Evolutionary conservation across 1,140 invertebrate genomes (phyloP).

Genomic region (Aphidius gifuensis): DNA sequence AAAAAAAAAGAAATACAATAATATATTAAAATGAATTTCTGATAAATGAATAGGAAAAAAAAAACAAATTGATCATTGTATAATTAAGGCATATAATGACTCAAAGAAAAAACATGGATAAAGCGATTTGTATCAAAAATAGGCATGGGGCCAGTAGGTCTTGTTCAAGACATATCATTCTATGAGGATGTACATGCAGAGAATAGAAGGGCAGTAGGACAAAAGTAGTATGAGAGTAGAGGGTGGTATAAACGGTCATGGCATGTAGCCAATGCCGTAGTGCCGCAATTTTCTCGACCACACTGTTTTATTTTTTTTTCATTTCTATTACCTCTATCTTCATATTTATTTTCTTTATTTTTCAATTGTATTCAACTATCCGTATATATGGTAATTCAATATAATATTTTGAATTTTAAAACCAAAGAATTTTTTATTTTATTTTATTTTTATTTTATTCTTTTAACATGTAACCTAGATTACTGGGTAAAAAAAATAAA

Average conservation of each 20-base stretch:
- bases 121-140: not conserved
- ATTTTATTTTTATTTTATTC: too few relatives aligned
- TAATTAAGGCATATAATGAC: not conserved
- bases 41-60: not conserved
- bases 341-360: conserved; percentile 19
- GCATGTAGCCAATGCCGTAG: conserved; percentile 47
- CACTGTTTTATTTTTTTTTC: conserved; percentile 5
- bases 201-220: conserved; percentile 23
- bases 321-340: conserved; percentile 15
- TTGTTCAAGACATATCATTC: conserved; percentile 1
- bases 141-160: conserved; percentile 7
- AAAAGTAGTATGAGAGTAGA: conserved; percentile 17
- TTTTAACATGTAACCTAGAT: too few relatives aligned
- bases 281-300: conserved; percentile 42
- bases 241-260: conserved; percentile 34
- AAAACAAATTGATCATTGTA: not conserved
- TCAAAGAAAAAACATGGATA: not conserved
- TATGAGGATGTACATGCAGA: conserved; percentile 13
- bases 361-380: not conserved
- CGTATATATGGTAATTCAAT: conserved; percentile 11
- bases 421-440: not conserved
- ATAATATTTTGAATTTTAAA: not conserved
- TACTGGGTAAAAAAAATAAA: too few relatives aligned
- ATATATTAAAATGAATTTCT: too few relatives aligned
- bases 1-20: too few relatives aligned